These are phyloP conservation scores for Endotricha flammealis DNA, from an alignment of 2,888 invertebrate genomes.

Conservation along the genomic window DNA sequence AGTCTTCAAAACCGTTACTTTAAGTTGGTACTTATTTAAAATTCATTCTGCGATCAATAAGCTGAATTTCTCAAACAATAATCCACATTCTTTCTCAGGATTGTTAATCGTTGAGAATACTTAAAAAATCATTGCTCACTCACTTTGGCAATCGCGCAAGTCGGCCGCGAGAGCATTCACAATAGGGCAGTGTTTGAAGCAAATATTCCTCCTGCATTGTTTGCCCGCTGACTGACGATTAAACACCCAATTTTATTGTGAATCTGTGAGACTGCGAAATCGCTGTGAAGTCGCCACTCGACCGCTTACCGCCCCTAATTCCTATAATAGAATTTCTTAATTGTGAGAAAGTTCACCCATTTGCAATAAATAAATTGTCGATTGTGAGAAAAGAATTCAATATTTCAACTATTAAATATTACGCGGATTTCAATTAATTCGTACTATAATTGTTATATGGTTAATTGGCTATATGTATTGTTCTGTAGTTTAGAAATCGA, in stretches of 20 bases:
- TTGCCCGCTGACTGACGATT: conserved; percentile 57
- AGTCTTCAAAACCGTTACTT: too few relatives aligned
- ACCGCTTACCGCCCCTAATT: conserved; percentile 36
- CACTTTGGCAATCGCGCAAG: conserved; percentile 28
- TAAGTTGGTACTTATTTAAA: too few relatives aligned
- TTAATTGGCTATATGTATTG: conserved; percentile 28
- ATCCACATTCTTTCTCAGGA: conserved; percentile 43
- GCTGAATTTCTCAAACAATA: conserved; percentile 11
- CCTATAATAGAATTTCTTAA: conserved; percentile 47
- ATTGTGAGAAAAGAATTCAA: conserved; percentile 57
- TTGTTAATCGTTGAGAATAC: conserved; percentile 41
- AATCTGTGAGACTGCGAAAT: conserved; percentile 46
- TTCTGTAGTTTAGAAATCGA: conserved; percentile 20
- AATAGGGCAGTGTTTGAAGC: conserved; percentile 60
- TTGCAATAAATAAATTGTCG: conserved; percentile 43
- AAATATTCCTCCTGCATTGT: conserved; percentile 66
- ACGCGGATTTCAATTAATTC: conserved; percentile 44
- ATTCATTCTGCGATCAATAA: background rate
- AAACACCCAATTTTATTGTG: conserved; percentile 47
- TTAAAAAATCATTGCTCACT: conserved; percentile 43
- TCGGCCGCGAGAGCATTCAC: conserved; percentile 34
- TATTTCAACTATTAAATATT: conserved; percentile 32
- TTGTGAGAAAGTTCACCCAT: conserved; percentile 66
- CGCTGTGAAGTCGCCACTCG: conserved; percentile 57
- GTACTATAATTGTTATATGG: conserved; percentile 36